phyloP scores from a whole-genome alignment of 2,888 invertebrate species.

The Acrobasis suavella region DNA sequence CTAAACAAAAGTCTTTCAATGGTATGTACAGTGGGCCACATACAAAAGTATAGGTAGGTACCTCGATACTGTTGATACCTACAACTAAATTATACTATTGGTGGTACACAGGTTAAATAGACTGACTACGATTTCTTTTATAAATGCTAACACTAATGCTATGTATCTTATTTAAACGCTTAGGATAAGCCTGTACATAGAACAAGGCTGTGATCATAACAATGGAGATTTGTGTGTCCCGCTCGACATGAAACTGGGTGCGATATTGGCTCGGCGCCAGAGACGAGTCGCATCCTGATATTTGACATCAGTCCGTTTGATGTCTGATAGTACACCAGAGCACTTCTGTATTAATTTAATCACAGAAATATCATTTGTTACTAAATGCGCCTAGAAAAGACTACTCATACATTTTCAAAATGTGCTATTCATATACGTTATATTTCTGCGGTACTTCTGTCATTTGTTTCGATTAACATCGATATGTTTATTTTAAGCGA shows the following conservation, averaged over 20 bases:
- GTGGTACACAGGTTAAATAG: too few relatives aligned
- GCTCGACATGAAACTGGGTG: conserved; percentile 33
- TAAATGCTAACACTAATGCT: not conserved
- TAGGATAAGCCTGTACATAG: conserved; percentile 7
- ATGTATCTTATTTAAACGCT: conserved; percentile 28
- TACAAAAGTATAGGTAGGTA: too few relatives aligned
- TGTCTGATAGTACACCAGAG: not conserved
- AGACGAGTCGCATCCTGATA: conserved; percentile 14
- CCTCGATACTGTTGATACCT: too few relatives aligned
- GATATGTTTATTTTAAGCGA: conserved; percentile 3
- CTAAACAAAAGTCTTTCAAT: too few relatives aligned
- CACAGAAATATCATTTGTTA: not conserved
- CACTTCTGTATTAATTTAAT: not conserved
- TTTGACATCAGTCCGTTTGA: not conserved
- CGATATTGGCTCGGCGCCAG: conserved; percentile 50
- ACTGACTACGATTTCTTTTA: not conserved
- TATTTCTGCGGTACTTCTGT: too few relatives aligned
- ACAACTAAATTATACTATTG: too few relatives aligned
- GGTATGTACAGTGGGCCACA: too few relatives aligned
- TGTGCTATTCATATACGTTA: too few relatives aligned
- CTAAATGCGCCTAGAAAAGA: too few relatives aligned
- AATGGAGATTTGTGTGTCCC: conserved; percentile 34
- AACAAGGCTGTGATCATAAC: conserved; percentile 30
- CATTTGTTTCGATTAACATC: not conserved
- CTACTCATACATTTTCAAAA: too few relatives aligned